These are phyloP conservation scores for Uria lomvia DNA, from an alignment of 2,113 vertebrate species.

Conservation along the genomic window DNA sequence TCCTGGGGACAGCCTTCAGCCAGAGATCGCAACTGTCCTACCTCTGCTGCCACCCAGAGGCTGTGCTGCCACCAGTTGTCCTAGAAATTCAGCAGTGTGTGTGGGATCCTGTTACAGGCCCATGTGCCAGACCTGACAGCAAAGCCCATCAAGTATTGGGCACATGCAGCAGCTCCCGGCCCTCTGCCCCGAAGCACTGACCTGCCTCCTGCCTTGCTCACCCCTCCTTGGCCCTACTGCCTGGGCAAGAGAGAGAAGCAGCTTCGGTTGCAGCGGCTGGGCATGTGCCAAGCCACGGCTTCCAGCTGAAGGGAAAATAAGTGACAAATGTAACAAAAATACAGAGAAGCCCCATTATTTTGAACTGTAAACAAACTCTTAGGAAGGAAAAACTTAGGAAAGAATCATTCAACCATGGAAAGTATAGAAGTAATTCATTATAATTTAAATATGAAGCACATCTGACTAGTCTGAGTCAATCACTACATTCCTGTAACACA, in stretches of 20 bases:
- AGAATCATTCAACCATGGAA: background rate
- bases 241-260: background rate
- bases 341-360: background rate
- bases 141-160: background rate
- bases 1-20: background rate
- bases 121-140: accelerated
- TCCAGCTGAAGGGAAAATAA: background rate
- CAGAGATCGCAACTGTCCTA: background rate
- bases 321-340: background rate
- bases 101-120: background rate
- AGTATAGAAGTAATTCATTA: background rate
- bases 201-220: background rate
- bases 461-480: background rate
- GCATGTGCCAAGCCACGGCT: background rate
- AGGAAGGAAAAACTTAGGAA: background rate
- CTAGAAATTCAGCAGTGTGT: accelerated
- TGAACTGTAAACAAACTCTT: background rate
- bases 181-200: background rate
- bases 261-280: background rate
- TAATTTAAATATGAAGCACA: background rate
- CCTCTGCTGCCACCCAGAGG: background rate
- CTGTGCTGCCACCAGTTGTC: background rate
- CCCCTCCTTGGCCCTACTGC: background rate
- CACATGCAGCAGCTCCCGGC: background rate
- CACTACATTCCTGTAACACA: background rate